Conservation (phyloP, 2,888 invertebrate species). For the Tipula confusa region DNA sequence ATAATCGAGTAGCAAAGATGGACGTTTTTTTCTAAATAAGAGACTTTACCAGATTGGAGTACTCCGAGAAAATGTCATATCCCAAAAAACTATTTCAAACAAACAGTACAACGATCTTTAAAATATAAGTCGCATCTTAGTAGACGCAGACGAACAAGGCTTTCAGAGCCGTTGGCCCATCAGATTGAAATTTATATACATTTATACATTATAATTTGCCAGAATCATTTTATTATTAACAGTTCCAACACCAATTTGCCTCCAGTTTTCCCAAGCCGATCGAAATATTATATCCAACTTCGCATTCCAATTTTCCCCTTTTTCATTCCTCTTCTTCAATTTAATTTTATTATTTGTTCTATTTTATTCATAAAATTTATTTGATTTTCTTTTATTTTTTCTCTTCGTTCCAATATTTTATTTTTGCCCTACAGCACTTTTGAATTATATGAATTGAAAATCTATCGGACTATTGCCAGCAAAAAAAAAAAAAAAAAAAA, state of each 20-base stretch:
- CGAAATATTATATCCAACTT: neutral
- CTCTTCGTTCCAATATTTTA: neutral
- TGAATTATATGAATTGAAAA: constrained; percentile 25
- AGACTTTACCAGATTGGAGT: no score
- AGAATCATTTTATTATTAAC: neutral
- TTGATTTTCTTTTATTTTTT: neutral
- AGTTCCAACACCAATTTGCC: neutral
- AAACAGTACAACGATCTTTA: no score
- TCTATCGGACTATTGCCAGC: neutral
- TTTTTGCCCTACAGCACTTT: constrained; percentile 6
- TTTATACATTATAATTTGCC: no score
- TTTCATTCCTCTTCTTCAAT: neutral
- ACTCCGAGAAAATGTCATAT: no score
- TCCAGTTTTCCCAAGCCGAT: neutral
- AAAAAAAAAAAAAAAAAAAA: neutral
- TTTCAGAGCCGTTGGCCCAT: no score
- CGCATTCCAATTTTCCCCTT: no score
- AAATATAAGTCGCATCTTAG: no score
- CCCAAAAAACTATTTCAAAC: no score
- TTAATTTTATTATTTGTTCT: constrained; percentile 25
- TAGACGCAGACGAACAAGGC: no score
- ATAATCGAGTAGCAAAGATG: no score
- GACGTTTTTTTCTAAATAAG: no score
- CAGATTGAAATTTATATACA: no score
- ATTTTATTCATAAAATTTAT: constrained; percentile 25